Percentiles rank a stretch among this genome's conserved stretches.
Evolutionary conservation across 2,797 vertebrate species (phyloP).

Genomic region (Gymnodraco acuticeps): DNA sequence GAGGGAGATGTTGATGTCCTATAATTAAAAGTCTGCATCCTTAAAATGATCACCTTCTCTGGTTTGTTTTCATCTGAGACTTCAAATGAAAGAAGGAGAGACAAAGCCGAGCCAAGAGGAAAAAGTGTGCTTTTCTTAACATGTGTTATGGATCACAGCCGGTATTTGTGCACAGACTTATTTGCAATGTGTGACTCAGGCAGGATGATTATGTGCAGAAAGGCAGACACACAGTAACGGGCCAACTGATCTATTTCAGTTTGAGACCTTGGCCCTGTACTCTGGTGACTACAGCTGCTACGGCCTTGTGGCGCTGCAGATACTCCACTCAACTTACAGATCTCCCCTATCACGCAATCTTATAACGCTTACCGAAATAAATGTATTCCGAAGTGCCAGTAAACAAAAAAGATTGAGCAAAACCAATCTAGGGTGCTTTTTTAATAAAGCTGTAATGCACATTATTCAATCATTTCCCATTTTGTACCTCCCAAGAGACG

Average conservation of each 20-base stretch:
- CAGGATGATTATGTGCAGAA: conserved; percentile 51
- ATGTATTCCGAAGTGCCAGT: conserved; percentile 22
- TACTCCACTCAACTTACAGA: conserved; percentile 51
- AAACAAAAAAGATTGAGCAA: conserved; percentile 20
- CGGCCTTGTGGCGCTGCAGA: conserved; percentile 37
- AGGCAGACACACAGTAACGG: conserved; percentile 43
- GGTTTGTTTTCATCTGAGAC: conserved; percentile 63
- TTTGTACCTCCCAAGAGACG: not conserved
- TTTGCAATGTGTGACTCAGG: conserved; percentile 43
- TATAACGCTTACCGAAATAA: conserved; percentile 7
- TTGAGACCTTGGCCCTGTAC: conserved; percentile 57
- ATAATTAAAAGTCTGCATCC: conserved; percentile 77
- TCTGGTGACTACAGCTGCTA: conserved; percentile 69
- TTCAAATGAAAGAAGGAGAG: conserved; percentile 64
- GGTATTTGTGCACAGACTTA: conserved; percentile 12
- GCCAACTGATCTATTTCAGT: conserved; percentile 69
- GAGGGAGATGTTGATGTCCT: conserved; percentile 61
- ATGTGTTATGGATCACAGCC: conserved; percentile 36
- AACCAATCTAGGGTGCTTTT: conserved; percentile 15
- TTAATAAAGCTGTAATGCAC: conserved; percentile 25
- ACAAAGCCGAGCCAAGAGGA: conserved; percentile 29
- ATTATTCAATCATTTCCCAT: conserved; percentile 35
- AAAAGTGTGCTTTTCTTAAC: conserved; percentile 26
- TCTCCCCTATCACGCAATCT: conserved; percentile 44
- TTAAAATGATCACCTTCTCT: conserved; percentile 75